phyloP scores from a whole-genome alignment of 2,888 invertebrate genomes.

The Apomyelois bistriatella region DNA sequence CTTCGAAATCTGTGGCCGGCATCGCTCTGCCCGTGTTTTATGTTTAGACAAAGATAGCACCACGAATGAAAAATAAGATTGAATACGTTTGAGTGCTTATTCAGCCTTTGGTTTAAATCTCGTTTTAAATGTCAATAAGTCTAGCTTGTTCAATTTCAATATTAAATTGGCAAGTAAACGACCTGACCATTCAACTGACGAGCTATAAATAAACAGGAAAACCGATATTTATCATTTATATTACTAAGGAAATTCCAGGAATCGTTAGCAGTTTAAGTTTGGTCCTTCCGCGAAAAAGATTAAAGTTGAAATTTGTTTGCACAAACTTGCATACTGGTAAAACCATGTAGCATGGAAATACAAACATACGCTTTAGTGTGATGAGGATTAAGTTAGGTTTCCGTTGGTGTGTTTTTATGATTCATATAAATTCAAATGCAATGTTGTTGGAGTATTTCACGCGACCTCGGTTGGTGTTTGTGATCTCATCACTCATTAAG shows the following conservation, averaged over 20 bases:
- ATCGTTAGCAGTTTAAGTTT: not conserved
- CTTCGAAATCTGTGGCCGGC: too few relatives aligned
- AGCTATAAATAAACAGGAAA: constrained; percentile 12
- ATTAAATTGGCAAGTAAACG: not conserved
- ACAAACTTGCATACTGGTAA: not conserved
- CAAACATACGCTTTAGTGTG: not conserved
- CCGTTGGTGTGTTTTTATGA: not conserved
- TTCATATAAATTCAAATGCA: not conserved
- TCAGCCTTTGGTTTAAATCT: not conserved
- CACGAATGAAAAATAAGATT: too few relatives aligned
- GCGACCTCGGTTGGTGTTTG: not conserved
- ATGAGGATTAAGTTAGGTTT: not conserved
- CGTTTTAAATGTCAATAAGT: not conserved
- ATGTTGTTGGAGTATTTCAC: not conserved
- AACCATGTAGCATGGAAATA: not conserved
- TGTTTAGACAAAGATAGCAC: too few relatives aligned
- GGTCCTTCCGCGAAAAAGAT: not conserved
- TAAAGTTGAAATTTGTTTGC: constrained; percentile 1
- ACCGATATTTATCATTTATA: not conserved
- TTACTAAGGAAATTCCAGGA: constrained; percentile 3
- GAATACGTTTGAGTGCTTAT: not conserved
- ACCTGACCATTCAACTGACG: not conserved
- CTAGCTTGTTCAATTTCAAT: not conserved
- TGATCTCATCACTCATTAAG: constrained; percentile 2
- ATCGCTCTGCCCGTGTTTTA: too few relatives aligned